Percentiles rank a stretch among this genome's conserved stretches.
Conservation (phyloP, 2,888 invertebrate genomes). For the Epistrophella euchroma region DNA sequence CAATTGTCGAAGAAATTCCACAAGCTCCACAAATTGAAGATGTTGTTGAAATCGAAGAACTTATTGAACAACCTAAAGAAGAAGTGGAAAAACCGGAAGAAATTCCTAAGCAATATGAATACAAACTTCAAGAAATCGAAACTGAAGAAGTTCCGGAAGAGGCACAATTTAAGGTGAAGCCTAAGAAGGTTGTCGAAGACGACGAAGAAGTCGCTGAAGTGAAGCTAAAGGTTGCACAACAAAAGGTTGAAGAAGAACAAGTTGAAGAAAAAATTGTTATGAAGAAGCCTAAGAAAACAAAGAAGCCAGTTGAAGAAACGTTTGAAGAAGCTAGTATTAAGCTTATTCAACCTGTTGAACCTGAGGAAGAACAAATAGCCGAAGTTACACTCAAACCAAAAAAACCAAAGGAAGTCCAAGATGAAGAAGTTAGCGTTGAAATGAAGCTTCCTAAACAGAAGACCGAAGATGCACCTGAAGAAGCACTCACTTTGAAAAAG, state of each 20-base stretch:
- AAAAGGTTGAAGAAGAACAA: constrained; percentile 78
- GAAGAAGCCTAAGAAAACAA: constrained; percentile 79
- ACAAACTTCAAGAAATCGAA: constrained; percentile 47
- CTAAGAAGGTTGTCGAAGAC: constrained; percentile 75
- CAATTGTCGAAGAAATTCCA: constrained; percentile 72
- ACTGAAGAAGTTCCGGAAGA: constrained; percentile 78
- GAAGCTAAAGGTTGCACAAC: constrained; percentile 76
- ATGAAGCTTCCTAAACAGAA: constrained; percentile 80
- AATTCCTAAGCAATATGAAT: constrained; percentile 57
- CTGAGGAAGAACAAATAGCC: constrained; percentile 82
- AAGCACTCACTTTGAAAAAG: constrained; percentile 81
- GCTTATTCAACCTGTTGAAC: constrained; percentile 78
- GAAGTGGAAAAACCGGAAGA: constrained; percentile 75
- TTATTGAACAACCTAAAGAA: constrained; percentile 78
- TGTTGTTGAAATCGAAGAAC: constrained; percentile 75
- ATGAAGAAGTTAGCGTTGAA: constrained; percentile 81
- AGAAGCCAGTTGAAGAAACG: constrained; percentile 79
- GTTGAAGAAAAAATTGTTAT: constrained; percentile 79
- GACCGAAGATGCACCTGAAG: constrained; percentile 81
- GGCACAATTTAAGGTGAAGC: constrained; percentile 79
- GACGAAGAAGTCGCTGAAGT: constrained; percentile 75
- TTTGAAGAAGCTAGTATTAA: constrained; percentile 80
- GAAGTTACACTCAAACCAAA: constrained; percentile 82
- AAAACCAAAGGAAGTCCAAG: constrained; percentile 79
- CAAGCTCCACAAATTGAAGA: constrained; percentile 63